Conservation (phyloP, 2,113 vertebrate genomes). For the Sceloporus tristichus region DNA sequence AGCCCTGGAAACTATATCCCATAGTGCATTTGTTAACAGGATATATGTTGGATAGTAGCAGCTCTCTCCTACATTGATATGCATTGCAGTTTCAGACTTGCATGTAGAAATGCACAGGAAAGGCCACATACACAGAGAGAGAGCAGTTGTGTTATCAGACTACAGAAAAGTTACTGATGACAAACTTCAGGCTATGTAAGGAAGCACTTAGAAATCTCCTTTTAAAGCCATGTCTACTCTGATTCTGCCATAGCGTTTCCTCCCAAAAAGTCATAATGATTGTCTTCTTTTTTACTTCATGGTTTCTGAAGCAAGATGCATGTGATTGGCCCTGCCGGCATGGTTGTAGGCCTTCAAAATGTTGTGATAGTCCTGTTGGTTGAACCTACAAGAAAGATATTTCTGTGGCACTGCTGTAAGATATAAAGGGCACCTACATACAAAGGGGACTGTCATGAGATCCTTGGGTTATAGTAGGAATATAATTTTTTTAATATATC, state of each 20-base stretch:
- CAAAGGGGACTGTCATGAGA: too few species aligned
- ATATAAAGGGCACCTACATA: background rate
- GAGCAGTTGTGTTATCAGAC: too few species aligned
- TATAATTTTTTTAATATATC: too few species aligned
- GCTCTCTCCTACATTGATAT: background rate
- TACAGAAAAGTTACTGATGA: background rate
- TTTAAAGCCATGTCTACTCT: background rate
- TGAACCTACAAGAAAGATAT: background rate
- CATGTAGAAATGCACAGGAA: background rate
- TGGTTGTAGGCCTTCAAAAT: background rate
- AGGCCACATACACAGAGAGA: background rate
- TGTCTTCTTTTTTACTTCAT: background rate
- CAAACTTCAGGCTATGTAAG: background rate
- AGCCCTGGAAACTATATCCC: background rate
- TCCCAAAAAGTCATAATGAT: background rate
- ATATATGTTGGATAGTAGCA: background rate
- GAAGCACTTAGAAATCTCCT: background rate
- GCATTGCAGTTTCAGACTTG: background rate
- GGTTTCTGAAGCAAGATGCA: background rate
- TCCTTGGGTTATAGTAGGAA: too few species aligned
- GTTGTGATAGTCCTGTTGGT: background rate
- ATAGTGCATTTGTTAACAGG: background rate
- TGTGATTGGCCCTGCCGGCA: background rate
- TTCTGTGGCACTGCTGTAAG: background rate
- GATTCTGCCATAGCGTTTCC: background rate